A percentile compares a stretch with the other conserved stretches of the same genome.
Conservation (phyloP, 2,113 vertebrate species). For the Gymnarchus niloticus region DNA sequence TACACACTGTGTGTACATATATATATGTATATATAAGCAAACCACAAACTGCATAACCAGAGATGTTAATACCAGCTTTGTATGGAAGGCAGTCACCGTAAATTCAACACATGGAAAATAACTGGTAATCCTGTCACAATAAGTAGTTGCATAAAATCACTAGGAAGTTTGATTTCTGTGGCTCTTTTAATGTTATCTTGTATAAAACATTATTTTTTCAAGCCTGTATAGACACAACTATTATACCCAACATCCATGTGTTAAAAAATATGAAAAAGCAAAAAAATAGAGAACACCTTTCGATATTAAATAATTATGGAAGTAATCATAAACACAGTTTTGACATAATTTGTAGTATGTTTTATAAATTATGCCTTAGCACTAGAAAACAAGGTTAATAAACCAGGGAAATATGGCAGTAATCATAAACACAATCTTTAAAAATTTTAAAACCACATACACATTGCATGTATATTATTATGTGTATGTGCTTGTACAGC, state of each 20-base stretch:
- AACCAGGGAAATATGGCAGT: neutral
- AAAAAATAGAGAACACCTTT: conserved; percentile 54
- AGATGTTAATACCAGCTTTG: neutral
- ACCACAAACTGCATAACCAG: conserved; percentile 1
- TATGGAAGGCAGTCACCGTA: neutral
- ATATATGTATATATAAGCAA: neutral
- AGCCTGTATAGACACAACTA: conserved; percentile 61
- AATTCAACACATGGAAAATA: conserved; percentile 14
- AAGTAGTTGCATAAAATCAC: conserved; percentile 37
- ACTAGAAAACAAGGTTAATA: neutral
- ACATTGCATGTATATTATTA: neutral
- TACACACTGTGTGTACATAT: too few relatives aligned
- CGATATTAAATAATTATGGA: conserved; percentile 41
- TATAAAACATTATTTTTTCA: conserved; percentile 52
- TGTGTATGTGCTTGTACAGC: conserved; percentile 1
- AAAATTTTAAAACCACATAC: neutral
- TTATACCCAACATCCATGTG: conserved; percentile 62
- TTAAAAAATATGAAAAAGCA: conserved; percentile 65
- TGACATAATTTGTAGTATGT: neutral
- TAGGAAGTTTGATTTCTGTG: conserved; percentile 39
- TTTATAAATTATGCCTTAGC: neutral
- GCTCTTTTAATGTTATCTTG: neutral
- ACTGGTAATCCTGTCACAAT: conserved; percentile 26
- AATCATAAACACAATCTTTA: neutral
- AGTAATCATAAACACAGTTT: conserved; percentile 43